Evolutionary conservation across 2,797 vertebrate species (phyloP).

Genomic region (Nannoperca obscura): DNA sequence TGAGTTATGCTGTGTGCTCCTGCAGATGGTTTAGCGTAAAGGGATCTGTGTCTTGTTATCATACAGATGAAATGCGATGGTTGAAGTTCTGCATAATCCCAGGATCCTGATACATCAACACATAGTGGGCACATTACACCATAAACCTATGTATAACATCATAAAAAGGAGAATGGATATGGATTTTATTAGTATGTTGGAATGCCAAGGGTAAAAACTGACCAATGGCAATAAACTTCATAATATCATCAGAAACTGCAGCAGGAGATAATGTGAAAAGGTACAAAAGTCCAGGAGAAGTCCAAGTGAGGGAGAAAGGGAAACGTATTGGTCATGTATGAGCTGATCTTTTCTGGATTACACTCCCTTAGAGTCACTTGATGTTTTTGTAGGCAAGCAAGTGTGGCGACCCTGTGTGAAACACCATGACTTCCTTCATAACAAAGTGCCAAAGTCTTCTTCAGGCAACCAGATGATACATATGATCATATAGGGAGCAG

Average conservation of each 20-base stretch:
- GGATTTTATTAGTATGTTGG: constrained; percentile 18
- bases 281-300: constrained; percentile 38
- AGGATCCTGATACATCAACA: constrained; percentile 23
- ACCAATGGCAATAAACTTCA: constrained; percentile 33
- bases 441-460: constrained; percentile 21
- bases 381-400: constrained; percentile 4
- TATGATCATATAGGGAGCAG: not conserved
- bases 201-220: constrained; percentile 9
- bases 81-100: constrained; percentile 26
- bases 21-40: not conserved
- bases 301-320: not conserved
- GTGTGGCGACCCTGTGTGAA: constrained; percentile 17
- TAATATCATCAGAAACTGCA: constrained; percentile 32
- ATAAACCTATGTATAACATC: not conserved
- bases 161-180: constrained; percentile 16
- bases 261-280: constrained; percentile 20
- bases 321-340: not conserved
- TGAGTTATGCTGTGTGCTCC: not conserved
- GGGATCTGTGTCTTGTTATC: constrained; percentile 6
- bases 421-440: constrained; percentile 31
- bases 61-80: constrained; percentile 11
- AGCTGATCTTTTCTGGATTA: constrained; percentile 3
- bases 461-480: constrained; percentile 20
- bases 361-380: not conserved
- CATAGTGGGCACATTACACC: not conserved